Evolutionary conservation across 2,888 invertebrate species (phyloP).

Genomic region (Tiliacea citrago): DNA sequence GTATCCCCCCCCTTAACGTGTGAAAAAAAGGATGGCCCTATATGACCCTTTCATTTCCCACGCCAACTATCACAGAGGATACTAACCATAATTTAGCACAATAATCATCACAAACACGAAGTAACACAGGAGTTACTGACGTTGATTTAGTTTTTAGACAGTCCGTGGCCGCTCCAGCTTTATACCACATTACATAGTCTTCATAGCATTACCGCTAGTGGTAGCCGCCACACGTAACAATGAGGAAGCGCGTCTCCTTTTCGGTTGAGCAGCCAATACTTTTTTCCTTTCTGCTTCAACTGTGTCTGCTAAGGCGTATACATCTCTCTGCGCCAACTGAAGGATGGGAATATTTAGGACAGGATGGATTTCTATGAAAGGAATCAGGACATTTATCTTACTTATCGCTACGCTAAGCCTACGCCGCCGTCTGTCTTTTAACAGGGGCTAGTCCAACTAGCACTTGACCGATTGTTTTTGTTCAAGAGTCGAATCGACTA

Average conservation of each 20-base stretch:
- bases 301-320: slow-evolving; percentile 79
- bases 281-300: slow-evolving; percentile 77
- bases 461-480: neutral
- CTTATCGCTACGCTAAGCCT: neutral
- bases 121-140: neutral
- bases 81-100: slow-evolving; percentile 29
- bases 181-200: rapidly evolving
- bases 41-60: neutral
- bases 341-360: slow-evolving; percentile 35
- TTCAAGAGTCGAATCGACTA: neutral
- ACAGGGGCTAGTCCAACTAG: neutral
- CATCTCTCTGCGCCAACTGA: slow-evolving; percentile 80
- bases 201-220: slow-evolving; percentile 2
- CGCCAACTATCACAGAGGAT: neutral
- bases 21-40: neutral
- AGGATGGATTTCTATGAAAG: slow-evolving; percentile 34
- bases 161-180: neutral
- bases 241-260: slow-evolving; percentile 79
- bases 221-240: slow-evolving; percentile 71
- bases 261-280: slow-evolving; percentile 79
- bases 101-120: neutral
- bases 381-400: neutral
- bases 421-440: neutral
- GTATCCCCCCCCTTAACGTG: neutral
- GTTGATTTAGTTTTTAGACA: neutral